Evolutionary conservation across 2,888 invertebrate species (phyloP).

Genomic region (Himalopsyche japonica): DNA sequence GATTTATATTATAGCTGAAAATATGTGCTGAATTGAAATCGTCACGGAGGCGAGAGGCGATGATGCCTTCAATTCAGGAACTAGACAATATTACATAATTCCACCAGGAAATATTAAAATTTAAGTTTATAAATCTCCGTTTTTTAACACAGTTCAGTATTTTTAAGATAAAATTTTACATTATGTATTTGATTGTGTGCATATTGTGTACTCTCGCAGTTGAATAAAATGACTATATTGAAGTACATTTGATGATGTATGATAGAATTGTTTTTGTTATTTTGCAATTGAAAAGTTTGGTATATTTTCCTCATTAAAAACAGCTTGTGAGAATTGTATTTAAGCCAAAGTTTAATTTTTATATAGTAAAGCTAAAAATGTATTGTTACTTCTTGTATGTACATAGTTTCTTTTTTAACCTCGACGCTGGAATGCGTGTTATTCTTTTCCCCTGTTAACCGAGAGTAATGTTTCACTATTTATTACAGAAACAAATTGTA

Average conservation of each 20-base stretch:
- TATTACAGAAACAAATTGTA: background rate
- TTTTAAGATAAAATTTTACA: background rate
- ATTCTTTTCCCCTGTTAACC: background rate
- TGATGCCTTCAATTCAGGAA: background rate
- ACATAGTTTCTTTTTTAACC: background rate
- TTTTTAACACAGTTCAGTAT: background rate
- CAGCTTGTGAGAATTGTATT: background rate
- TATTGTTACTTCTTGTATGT: background rate
- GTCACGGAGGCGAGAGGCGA: background rate
- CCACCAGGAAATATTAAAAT: background rate
- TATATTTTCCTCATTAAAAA: background rate
- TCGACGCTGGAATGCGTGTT: background rate
- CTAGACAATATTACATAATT: background rate
- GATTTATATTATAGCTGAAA: background rate
- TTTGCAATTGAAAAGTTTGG: background rate
- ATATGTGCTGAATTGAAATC: background rate
- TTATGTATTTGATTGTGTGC: background rate
- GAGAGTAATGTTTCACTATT: background rate
- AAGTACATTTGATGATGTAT: background rate
- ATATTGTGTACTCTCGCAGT: background rate
- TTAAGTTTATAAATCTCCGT: background rate
- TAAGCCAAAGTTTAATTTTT: conserved; percentile 1
- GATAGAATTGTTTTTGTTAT: background rate
- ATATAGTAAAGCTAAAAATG: background rate
- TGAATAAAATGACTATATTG: background rate